A percentile compares a stretch with the other conserved stretches of the same genome.
phyloP scores from a whole-genome alignment of 2,888 invertebrate species.

The Monopis laevigella region DNA sequence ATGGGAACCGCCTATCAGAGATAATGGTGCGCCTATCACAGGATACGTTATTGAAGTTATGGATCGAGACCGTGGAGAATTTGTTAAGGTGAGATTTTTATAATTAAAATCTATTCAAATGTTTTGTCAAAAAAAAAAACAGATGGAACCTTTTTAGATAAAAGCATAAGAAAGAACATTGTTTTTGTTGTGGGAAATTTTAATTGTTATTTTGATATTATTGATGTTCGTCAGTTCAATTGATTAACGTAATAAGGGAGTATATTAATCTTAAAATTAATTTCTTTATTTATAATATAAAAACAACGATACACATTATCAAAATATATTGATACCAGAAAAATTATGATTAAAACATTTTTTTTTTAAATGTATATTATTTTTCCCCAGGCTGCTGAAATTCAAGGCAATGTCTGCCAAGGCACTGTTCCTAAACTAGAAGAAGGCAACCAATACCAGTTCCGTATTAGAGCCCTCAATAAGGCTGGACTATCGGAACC shows the following conservation, averaged over 20 bases:
- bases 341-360: too few relatives aligned
- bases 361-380: conserved; percentile 1
- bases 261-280: too few relatives aligned
- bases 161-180: not conserved
- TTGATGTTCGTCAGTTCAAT: too few relatives aligned
- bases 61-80: conserved; percentile 86
- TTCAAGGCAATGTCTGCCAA: conserved; percentile 83
- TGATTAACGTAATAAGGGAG: too few relatives aligned
- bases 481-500: conserved; percentile 94
- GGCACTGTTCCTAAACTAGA: conserved; percentile 90
- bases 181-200: too few relatives aligned
- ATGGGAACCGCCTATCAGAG: conserved; percentile 90
- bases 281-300: too few relatives aligned
- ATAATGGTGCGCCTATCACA: conserved; percentile 94
- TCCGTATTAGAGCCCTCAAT: conserved; percentile 93
- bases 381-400: conserved; percentile 78
- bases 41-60: conserved; percentile 93
- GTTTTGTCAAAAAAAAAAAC: too few relatives aligned
- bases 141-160: too few relatives aligned
- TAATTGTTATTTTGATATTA: too few relatives aligned
- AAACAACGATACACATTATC: too few relatives aligned
- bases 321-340: too few relatives aligned
- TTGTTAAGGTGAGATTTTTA: conserved; percentile 69
- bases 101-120: too few relatives aligned
- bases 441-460: conserved; percentile 96